Evolutionary conservation across 2,113 vertebrate species (phyloP), one percentile per base, ranked within the genome.

Genomic region (Hystrix brachyura): DNA sequence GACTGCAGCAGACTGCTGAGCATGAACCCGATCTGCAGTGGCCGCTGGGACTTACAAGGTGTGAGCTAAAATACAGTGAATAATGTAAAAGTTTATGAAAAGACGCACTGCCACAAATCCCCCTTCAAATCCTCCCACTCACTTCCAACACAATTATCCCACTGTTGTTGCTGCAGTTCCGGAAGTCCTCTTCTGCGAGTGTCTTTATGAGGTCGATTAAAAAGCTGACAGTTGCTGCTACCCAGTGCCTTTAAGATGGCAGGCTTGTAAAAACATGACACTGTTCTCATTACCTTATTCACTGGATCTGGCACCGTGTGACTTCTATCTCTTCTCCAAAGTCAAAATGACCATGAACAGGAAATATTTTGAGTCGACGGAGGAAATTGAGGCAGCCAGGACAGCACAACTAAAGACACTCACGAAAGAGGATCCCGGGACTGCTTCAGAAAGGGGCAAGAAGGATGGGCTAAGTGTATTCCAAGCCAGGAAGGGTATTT

Each of bases 241-340:
- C 48, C 15, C 2, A 51, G 48, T 1, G 15, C 48, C 72, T 1
- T 15, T 23, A 19, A 48, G 34, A 32, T 17, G 29, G 27, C 29
- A 10, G 76, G 4, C 48, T 19, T 15, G 1, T 11, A 2, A 34
- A 51, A 18, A 9, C 43, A 32, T 53, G 7, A 2, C 7, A 0
- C 2, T 18, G 48, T 32, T 29, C 76, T 34, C 76, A 51, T 3
- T 29, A 19, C 76, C 48, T 11, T 48, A 9, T 4, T 48, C 48
- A 34, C 48, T 29, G 11, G 76, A 3, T 17, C 74, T 32, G 27
- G 48, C 48, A 11, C 27, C 2, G 17, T 15, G 76, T 53, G 29
- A 79, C 48, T 11, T 19, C 48, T 53, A 1, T 7, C 29, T 79
- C 29, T 51, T 79, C 76, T 34, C 29, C 76, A 53, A 34, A 34